phyloP scores from a whole-genome alignment of 2,113 vertebrate species.

The Odobenus rosmarus region DNA sequence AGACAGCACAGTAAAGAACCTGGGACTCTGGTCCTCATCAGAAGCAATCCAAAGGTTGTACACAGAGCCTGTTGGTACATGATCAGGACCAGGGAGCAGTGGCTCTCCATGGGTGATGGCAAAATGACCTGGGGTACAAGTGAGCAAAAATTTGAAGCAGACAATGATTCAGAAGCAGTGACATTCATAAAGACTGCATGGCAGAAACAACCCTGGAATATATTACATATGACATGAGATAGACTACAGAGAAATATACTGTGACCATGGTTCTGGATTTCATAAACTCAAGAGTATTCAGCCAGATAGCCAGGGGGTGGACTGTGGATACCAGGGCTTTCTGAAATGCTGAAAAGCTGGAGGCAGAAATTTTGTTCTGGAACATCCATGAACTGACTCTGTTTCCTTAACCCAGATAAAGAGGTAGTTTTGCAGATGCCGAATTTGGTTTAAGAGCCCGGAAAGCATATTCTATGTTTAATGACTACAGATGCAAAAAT shows the following conservation, averaged over 20 bases:
- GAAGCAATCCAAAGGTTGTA: not conserved
- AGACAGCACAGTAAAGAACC: not conserved
- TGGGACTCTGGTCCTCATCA: not conserved
- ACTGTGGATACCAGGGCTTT: not conserved
- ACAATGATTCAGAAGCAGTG: not conserved
- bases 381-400: not conserved
- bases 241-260: not conserved
- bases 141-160: not conserved
- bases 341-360: not conserved
- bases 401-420: not conserved
- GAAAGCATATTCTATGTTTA: not conserved
- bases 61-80: not conserved
- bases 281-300: not conserved
- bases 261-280: not conserved
- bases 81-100: not conserved
- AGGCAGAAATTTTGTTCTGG: not conserved
- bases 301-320: not conserved
- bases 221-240: not conserved
- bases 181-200: not conserved
- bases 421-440: not conserved
- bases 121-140: not conserved
- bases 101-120: not conserved
- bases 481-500: not conserved
- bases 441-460: not conserved
- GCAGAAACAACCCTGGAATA: not conserved